Base-by-base conservation (phyloP, 2,797 vertebrate species). In the Phrynocephalus vlangalii region DNA sequence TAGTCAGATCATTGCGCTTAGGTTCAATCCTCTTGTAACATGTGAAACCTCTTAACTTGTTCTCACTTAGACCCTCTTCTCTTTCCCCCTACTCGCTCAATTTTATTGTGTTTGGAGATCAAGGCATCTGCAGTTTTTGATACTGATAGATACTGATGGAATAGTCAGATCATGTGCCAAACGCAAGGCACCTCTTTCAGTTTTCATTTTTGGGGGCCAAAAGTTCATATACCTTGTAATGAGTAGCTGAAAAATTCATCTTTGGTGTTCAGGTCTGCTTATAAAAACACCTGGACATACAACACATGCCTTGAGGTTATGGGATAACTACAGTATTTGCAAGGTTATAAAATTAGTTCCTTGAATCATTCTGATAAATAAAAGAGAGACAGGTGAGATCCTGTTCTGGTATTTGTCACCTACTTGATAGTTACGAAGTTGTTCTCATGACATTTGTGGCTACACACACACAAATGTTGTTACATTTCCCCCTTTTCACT, bases 51-150 rank as follows among this genome's bases (percentile, higher is more conserved):
- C 24, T 85, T 48, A 22, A 1, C 84, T 81, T 10, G 0, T 52
- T 87, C 72, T 70, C 48, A 3, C 6, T 38, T 68, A 68, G 72
- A n/a, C 56, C 67, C 20, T 85, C 48, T 79, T 87, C 86, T 91
- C 78, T 80, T 86, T 80, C 16, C 60, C 5, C 91, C 44, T 0
- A 0, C 68, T 92, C 44, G 18, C n/a, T 72, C 67, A 66, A 48
- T 89, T 89, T 94, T 88, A 67, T 56, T 78, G 48, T 86, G 22
- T 87, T 90, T 72, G 52, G 68, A 84, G 60, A 85, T 48, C 68
- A 87, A 68, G 28, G 79, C 3, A n/a, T 9, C 38, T 78, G 71
- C 76, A 63, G 66, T 82, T 88, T 77, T 92, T 86, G 85, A 67
- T 84, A 11, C 63, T 78, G 83, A 33, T 79, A 16, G 82, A 72